Conservation (phyloP, 2,113 vertebrate genomes). For the Heterochromis multidens region DNA sequence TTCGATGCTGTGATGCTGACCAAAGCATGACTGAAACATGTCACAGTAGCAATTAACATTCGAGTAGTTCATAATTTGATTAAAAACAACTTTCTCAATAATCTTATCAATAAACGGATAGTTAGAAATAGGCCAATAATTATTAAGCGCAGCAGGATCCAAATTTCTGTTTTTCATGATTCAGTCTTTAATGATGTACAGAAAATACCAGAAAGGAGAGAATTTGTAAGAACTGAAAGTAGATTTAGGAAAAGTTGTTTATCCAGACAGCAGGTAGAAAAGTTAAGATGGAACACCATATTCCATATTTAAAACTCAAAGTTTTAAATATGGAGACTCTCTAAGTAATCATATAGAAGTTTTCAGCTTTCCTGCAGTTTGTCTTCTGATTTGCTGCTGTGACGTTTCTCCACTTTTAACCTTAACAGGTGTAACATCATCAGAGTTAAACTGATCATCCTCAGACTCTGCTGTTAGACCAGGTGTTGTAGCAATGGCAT, state of each 20-base stretch:
- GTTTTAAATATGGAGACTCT: background rate
- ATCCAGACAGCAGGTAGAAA: background rate
- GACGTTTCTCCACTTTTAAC: background rate
- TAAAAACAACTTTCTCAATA: background rate
- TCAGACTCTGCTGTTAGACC: background rate
- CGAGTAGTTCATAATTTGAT: background rate
- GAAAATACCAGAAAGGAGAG: background rate
- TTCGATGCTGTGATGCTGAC: background rate
- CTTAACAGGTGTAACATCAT: rapidly evolving
- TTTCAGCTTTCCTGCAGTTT: no score
- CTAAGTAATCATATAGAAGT: background rate
- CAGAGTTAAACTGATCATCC: no score
- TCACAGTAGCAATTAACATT: background rate
- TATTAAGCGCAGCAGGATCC: background rate
- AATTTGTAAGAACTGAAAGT: background rate
- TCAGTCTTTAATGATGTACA: background rate
- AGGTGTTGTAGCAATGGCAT: background rate
- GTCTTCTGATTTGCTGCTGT: background rate
- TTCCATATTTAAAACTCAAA: no score
- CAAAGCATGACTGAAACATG: background rate
- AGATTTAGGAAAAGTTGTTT: no score
- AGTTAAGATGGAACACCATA: no score
- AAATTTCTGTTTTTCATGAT: background rate
- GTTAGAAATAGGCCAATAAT: no score
- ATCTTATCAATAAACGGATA: background rate